Percentiles rank a stretch among this genome's conserved stretches.
These are phyloP conservation scores for Thamnophis sirtalis DNA, from an alignment of 2,113 vertebrate genomes.

Conservation along the genomic window DNA sequence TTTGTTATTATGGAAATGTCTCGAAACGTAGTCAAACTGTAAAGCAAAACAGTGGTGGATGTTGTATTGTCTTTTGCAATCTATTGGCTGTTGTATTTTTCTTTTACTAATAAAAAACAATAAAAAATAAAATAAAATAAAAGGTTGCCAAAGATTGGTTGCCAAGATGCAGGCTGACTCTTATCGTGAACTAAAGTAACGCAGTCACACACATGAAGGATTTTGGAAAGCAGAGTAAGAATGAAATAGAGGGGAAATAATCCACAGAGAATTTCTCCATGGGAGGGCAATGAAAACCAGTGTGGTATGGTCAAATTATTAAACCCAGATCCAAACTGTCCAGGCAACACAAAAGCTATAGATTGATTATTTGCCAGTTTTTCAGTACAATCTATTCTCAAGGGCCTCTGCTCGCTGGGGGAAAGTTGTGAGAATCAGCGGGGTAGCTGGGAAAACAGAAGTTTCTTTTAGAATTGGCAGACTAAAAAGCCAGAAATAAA, in stretches of 20 bases:
- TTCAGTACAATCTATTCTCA: neutral
- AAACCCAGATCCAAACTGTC: neutral
- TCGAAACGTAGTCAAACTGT: no score
- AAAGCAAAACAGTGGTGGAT: no score
- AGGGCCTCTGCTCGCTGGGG: neutral
- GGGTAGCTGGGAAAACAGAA: neutral
- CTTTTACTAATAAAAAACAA: no score
- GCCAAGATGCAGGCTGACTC: neutral
- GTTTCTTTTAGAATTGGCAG: neutral
- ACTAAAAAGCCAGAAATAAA: neutral
- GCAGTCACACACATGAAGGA: neutral
- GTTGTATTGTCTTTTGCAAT: no score
- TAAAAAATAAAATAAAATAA: no score
- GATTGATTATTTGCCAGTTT: neutral
- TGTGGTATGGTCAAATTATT: neutral
- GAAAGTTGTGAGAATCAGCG: neutral
- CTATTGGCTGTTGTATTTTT: no score
- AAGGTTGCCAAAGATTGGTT: neutral
- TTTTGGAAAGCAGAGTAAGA: neutral
- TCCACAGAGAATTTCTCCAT: neutral
- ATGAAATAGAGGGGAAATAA: neutral
- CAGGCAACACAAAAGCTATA: neutral
- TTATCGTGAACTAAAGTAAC: neutral
- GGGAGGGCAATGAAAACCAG: neutral
- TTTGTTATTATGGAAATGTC: no score